A percentile compares a stretch with the other conserved stretches of the same genome.
These are phyloP conservation scores for Dasyornis broadbenti DNA, from an alignment of 2,113 vertebrate species.

Conservation along the genomic window DNA sequence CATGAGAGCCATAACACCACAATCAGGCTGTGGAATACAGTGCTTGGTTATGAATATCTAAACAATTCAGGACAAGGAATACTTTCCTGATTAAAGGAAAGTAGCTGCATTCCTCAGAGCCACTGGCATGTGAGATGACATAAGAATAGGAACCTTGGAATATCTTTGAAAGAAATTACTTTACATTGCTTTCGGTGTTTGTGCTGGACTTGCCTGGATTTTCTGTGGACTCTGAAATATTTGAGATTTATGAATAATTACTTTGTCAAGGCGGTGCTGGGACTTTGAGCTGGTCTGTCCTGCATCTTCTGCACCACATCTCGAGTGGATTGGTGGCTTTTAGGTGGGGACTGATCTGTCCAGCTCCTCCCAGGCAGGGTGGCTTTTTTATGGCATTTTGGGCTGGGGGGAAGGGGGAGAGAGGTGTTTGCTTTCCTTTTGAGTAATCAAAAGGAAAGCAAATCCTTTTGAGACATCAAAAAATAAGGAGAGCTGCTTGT, in stretches of 20 bases:
- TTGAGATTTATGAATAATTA: neutral
- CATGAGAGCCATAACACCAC: neutral
- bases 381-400: neutral
- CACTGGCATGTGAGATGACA: neutral
- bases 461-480: too few relatives aligned
- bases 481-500: neutral
- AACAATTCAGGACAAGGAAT: neutral
- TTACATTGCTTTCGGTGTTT: neutral
- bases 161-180: neutral
- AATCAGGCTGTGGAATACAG: neutral
- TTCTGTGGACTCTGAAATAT: neutral
- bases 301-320: rapidly evolving
- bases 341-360: neutral
- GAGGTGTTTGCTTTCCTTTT: neutral
- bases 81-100: neutral
- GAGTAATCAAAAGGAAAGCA: too few relatives aligned
- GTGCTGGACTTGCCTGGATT: neutral
- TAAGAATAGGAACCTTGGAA: neutral
- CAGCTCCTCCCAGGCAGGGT: neutral
- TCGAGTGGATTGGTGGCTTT: neutral
- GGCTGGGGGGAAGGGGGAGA: rapidly evolving
- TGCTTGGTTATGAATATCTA: neutral
- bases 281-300: neutral
- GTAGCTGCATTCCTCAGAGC: neutral
- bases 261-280: neutral